Conservation (phyloP, 2,888 invertebrate genomes). For the Sminthurinus aureus region DNA sequence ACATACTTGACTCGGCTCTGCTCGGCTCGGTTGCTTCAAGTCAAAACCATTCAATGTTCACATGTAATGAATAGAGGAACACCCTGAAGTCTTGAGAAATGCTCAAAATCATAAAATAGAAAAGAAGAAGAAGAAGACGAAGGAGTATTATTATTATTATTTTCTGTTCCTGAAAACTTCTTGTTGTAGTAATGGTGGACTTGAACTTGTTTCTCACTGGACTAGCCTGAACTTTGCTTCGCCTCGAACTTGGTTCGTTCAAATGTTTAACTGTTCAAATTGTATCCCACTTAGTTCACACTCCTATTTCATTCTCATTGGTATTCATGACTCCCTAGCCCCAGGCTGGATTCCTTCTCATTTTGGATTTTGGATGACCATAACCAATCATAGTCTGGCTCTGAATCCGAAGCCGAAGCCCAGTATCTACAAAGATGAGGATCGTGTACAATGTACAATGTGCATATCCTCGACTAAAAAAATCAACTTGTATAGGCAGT, state of each 20-base stretch:
- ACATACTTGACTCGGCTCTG: not conserved
- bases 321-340: slow-evolving; percentile 43
- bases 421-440: not conserved
- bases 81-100: slow-evolving; percentile 40
- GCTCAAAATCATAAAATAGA: slow-evolving; percentile 27
- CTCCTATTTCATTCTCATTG: slow-evolving; percentile 33
- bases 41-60: no score
- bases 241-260: no score
- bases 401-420: not conserved
- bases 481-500: not conserved
- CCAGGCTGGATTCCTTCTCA: slow-evolving; percentile 22
- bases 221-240: not conserved
- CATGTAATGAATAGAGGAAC: slow-evolving; percentile 35
- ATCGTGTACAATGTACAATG: no score
- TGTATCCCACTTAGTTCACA: slow-evolving; percentile 13
- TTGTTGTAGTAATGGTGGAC: not conserved
- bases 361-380: slow-evolving; percentile 28
- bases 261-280: not conserved
- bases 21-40: not conserved
- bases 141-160: no score
- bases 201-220: not conserved
- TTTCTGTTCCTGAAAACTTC: no score
- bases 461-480: not conserved
- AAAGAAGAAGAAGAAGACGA: no score
- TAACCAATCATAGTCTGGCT: slow-evolving; percentile 28